Percentiles rank a stretch among this genome's conserved stretches.
Conservation (phyloP, 2,888 invertebrate genomes). For the Hanleya hanleyi region DNA sequence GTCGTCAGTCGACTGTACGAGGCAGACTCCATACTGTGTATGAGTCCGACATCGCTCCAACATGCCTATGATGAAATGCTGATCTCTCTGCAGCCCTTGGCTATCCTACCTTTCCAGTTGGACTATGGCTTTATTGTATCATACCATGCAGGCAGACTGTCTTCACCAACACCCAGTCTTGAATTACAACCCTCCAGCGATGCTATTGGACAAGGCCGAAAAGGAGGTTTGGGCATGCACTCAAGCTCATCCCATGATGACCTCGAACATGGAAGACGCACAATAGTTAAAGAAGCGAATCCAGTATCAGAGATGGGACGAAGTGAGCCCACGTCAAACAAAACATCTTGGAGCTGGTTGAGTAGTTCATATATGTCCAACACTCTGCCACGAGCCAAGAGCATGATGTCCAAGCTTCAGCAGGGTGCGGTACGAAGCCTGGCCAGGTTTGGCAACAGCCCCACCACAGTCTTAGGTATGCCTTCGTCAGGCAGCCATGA, state of each 20-base stretch:
- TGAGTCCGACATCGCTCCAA: conserved; percentile 78
- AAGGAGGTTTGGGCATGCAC: not conserved
- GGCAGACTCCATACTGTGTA: conserved; percentile 82
- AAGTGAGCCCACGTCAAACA: not conserved
- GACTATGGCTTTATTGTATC: conserved; percentile 74
- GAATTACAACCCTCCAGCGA: not conserved
- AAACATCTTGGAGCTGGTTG: not conserved
- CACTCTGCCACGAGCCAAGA: not conserved
- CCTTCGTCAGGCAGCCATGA: not conserved
- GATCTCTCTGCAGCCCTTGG: conserved; percentile 85
- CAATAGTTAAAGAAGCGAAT: not conserved
- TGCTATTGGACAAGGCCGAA: not conserved
- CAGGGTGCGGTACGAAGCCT: not conserved
- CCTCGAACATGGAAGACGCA: too few relatives aligned
- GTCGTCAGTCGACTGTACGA: conserved; percentile 87
- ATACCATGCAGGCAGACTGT: not conserved
- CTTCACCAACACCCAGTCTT: not conserved
- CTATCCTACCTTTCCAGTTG: conserved; percentile 86
- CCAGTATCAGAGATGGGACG: not conserved
- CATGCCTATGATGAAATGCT: conserved; percentile 83
- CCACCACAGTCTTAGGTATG: not conserved
- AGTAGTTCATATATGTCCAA: not conserved
- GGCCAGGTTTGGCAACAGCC: not conserved
- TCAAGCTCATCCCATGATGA: too few relatives aligned
- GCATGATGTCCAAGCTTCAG: not conserved